Evolutionary conservation across 2,113 vertebrate genomes (phyloP), one percentile per base, ranked within the genome.

Genomic region (Syrrhaptes paradoxus): DNA sequence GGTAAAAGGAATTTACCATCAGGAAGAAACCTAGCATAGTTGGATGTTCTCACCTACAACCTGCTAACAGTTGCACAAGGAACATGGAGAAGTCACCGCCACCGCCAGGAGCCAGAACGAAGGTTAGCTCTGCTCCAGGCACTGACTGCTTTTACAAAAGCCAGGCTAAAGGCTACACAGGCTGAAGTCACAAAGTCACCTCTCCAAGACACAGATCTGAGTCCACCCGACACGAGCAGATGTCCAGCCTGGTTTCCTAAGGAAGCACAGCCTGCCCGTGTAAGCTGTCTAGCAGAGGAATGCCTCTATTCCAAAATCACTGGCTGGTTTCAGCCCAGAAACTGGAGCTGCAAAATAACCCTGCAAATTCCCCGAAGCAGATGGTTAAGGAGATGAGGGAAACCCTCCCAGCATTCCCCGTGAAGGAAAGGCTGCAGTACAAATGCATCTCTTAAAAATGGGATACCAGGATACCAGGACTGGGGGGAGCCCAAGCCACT

Each of bases 251-350:
- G 68, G 46, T 29, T 83, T 95, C 84, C 73, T 38, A 51, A 71
- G 84, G 84, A 93, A 95, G 89, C 87, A 36, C 48, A 72, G 38
- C 57, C 89, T 87, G 84, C 80, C 89, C 92, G 94, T 58, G 0
- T 61, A 75, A 87, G 49, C 46, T 89, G 78, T 80, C 72, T 94
- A 83, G 85, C 80, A 67, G 48, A 91, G 46, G 77, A 92, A 84
- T 25, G 51, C 4, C 2, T 78, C 74, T 63, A 15, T 89, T 87
- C 81, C 87, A 94, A 91, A 89, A 48, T 89, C 66, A 18, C 38
- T 32, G 38, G 32, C 61, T 85, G 81, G 52, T 78, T 91, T 87
- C 45, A 77, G 93, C 87, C 73, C 81, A 94, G 75, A 93, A 90
- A 49, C 77, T 34, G 54, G 49, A 65, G 34, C 74, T 82, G 66